phyloP scores from a whole-genome alignment of 2,797 vertebrate species.

The Carcharodon carcharias region DNA sequence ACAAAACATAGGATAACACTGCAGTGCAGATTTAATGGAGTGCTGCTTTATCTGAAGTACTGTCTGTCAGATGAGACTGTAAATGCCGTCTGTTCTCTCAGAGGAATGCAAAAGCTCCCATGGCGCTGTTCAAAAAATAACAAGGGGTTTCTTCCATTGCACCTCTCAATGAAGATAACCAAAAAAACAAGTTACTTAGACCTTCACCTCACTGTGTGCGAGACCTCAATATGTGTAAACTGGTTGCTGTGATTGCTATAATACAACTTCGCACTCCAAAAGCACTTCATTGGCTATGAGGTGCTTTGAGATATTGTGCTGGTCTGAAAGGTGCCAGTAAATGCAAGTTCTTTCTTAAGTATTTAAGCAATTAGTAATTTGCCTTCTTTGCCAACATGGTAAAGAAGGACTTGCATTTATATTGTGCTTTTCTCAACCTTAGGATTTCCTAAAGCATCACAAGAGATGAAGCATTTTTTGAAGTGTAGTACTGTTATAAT shows the following conservation, averaged over 20 bases:
- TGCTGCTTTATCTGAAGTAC: not conserved
- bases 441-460: not conserved
- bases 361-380: not conserved
- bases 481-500: not conserved
- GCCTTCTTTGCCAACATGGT: not conserved
- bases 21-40: no score
- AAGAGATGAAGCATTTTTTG: not conserved
- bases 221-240: not conserved
- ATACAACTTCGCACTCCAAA: not conserved
- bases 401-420: not conserved
- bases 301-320: not conserved
- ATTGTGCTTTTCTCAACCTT: not conserved
- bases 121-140: not conserved
- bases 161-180: not conserved
- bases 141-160: not conserved
- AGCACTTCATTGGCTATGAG: not conserved
- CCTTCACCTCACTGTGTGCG: not conserved
- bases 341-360: not conserved
- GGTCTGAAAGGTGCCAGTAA: not conserved
- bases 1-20: not conserved
- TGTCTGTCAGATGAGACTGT: not conserved
- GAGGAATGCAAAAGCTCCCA: not conserved
- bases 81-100: not conserved
- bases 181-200: not conserved
- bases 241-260: not conserved